Base-by-base conservation (phyloP, 37 sponge, comb jelly and placozoan species). In the Tethya wilhelma region DNA sequence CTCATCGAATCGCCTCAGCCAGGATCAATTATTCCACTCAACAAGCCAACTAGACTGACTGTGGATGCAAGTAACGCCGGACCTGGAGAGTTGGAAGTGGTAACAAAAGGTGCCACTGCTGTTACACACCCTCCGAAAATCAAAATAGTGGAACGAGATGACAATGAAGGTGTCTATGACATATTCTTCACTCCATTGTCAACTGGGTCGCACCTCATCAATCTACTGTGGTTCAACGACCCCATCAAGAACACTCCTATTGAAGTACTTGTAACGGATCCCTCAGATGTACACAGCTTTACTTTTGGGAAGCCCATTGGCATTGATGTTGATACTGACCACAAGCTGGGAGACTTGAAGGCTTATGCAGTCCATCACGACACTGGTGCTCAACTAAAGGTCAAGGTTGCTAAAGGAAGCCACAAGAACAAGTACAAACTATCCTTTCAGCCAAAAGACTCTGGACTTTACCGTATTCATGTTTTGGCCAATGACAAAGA, bases 11-110 rank as follows among this genome's bases (percentile, higher is more conserved):
- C 74, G 1, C 82, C 88, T 28, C 79, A 65, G 30, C 75, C 80
- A 1, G 73, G 78, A 0, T 57, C 37, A 17, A 67, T 64, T 20
- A 72, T 83, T 4, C 79, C 56, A 4, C 74, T 88, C 29, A 59
- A 82, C 44, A 46, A 64, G 29, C 67, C 73, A 41, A 55, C 71
- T 22, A 33, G 12, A 1, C 87, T 94, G 71, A 36, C 58, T 28
- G 88, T 94, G 30, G 37, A 74, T 37, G 76, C 84, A 14, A 79
- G 23, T 9, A 74, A 75, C 37, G 90, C 84, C 30, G 84, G 83
- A 9, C 59, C 57, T 40, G 85, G 70, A 29, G 70, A 90, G 22
- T 78, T 94, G 37, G 38, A 67, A 0, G 88, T 84, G n/a, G 36
- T 59, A 55, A 41, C 84, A 19, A 58, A 76, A 28, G 81, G 86